Percentiles rank a stretch among this genome's conserved stretches.
phyloP scores from a whole-genome alignment of 1,140 invertebrate species.

The Gerris buenoi region DNA sequence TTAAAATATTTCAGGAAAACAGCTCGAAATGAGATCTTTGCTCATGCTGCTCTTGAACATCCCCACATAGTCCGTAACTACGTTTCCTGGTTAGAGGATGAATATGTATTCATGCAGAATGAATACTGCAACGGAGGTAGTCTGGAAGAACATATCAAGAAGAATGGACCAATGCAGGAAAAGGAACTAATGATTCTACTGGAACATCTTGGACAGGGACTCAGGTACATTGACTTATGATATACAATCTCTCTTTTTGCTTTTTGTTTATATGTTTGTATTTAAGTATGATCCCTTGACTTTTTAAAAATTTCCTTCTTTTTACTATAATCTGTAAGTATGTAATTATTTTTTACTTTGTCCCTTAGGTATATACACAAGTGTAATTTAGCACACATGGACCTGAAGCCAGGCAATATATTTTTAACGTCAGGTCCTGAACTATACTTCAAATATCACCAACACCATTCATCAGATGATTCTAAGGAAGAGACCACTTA shows the following conservation, averaged over 20 bases:
- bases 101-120: slow-evolving; percentile 85
- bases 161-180: slow-evolving; percentile 35
- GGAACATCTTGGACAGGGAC: slow-evolving; percentile 32
- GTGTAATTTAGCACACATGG: slow-evolving; percentile 74
- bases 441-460: slow-evolving; percentile 14
- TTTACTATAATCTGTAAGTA: too few relatives aligned
- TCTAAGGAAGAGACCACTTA: slow-evolving; percentile 57
- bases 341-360: too few relatives aligned
- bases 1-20: slow-evolving; percentile 47
- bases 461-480: slow-evolving; percentile 46
- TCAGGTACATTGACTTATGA: too few relatives aligned
- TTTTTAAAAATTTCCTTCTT: too few relatives aligned
- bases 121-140: slow-evolving; percentile 87
- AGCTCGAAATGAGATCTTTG: slow-evolving; percentile 81
- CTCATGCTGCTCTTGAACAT: slow-evolving; percentile 75
- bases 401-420: slow-evolving; percentile 85
- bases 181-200: slow-evolving; percentile 27
- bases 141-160: slow-evolving; percentile 45
- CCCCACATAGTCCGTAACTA: slow-evolving; percentile 82
- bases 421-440: slow-evolving; percentile 52
- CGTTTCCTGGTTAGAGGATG: slow-evolving; percentile 83
- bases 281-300: too few relatives aligned
- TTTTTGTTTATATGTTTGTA: too few relatives aligned
- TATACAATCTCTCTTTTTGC: too few relatives aligned
- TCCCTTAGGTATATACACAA: slow-evolving; percentile 66